Evolutionary conservation across 1,140 invertebrate species (phyloP), one percentile per base, ranked within the genome.

Genomic region (Drosophila lacertosa): DNA sequence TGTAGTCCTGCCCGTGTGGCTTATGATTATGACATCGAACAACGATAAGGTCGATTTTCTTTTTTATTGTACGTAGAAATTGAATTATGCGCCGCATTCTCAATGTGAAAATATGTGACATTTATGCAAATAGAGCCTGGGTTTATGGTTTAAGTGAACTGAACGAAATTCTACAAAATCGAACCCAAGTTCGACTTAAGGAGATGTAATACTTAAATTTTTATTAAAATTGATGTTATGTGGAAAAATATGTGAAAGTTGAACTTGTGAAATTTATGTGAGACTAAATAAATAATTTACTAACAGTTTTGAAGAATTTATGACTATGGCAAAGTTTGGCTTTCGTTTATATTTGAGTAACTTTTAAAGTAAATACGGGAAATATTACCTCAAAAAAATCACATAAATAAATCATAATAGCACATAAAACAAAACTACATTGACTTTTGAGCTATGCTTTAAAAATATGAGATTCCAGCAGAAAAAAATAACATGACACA

Each of bases 1-100:
- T 58, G 48, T 77, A 59, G 63, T 66, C 55, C 53, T 48, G 59
- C 64, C 74, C n/a, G n/a, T 59, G 53, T 66, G 47, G 54, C 22
- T 86, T 86, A 86, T 86, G 81, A 86, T 86, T 88, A 86, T 86
- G 86, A 77, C 70, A 77, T 74, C 57, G 58, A 50, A 50, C 26
- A 16, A 62, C 40, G 63, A 45, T 57, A 64, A 70, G 73, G 47
- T 51, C 35, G 47, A 44, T 37, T 53, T 40, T 54, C 57, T 35
- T 18, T 70, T 65, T 55, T 55, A 55, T 66, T 70, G 35, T 15
- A 53, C 29, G 16, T 10, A 42, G 53, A 64, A 68, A 74, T 69
- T 74, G 57, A 68, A 74, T 69, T 68, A 63, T 74, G 65, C 69
- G 48, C 11, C 16, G 58, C 48, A 60, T 58, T 67, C 54, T 11